Evolutionary conservation across 2,797 vertebrate genomes (phyloP), one percentile per base, ranked within the genome.

Genomic region (Echeneis naucrates): DNA sequence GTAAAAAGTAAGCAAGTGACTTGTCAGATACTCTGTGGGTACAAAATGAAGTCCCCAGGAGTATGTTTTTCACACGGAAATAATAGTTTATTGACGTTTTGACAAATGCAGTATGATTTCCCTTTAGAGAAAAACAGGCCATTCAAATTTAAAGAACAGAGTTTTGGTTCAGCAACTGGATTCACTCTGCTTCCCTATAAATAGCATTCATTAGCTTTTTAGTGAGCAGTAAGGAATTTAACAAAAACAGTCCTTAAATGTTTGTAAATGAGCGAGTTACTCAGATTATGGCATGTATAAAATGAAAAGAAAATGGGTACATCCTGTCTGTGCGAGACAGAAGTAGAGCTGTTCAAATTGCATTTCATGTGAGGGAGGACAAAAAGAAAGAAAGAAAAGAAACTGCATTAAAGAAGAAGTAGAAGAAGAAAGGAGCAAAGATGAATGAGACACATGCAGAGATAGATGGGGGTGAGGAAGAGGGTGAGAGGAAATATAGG

Each of bases 71-170:
- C 42, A 77, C 51, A 64, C 57, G 52, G 55, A 86, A 90, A 85
- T 76, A 82, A 82, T 62, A 79, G 69, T 86, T 72, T 86, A 80
- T 80, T 75, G 68, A 82, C 73, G 72, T 84, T 86, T 88, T 78
- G 80, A 83, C 77, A 85, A 72, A 82, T 45, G 47, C 48, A 61
- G 54, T 57, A 54, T 82, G 76, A 77, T 77, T 88, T 81, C 77
- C 85, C 83, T 85, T 83, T 80, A 53, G 72, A 86, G 86, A 84
- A 87, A 91, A 89, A 86, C 87, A 89, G 80, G 79, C 84, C 67
- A 67, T 81, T 87, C 84, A 55, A 78, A 88, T 84, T 86, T 67
- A 68, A 77, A 76, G 64, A 54, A 69, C 60, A 78, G 47, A 66
- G 62, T 76, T 82, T 76, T 80, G 81, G 56, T 81, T 85, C 74